Evolutionary conservation across 2,888 invertebrate genomes (phyloP).

Genomic region (Apodemia hepburni): DNA sequence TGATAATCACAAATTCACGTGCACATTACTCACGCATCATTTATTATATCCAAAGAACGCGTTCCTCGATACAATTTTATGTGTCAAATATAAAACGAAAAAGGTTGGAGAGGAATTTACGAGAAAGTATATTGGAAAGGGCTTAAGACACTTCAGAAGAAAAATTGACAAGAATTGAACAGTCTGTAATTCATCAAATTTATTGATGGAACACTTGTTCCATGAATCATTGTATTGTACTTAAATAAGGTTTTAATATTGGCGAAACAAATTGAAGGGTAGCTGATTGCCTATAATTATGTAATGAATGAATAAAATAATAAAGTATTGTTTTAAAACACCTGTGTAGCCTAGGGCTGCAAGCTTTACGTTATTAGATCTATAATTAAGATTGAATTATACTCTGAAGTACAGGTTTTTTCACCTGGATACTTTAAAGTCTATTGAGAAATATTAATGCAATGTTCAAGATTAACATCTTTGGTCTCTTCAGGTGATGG

Average conservation of each 20-base stretch:
- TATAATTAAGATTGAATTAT: too few relatives aligned
- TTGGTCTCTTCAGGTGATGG: too few relatives aligned
- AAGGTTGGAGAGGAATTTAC: slow-evolving; percentile 35
- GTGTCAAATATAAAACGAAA: slow-evolving; percentile 18
- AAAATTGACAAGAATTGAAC: slow-evolving; percentile 15
- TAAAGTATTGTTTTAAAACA: background rate
- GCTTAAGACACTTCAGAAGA: slow-evolving; percentile 30
- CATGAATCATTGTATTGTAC: background rate
- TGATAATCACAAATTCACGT: too few relatives aligned
- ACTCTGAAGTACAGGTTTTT: too few relatives aligned
- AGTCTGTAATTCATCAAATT: slow-evolving; percentile 14
- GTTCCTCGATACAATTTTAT: background rate
- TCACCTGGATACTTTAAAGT: too few relatives aligned
- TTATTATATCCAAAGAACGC: background rate
- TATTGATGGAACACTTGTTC: background rate
- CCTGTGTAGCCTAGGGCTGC: background rate
- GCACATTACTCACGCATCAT: too few relatives aligned
- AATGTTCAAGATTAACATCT: too few relatives aligned
- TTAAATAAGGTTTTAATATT: background rate
- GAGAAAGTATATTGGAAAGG: slow-evolving; percentile 35
- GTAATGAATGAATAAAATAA: background rate
- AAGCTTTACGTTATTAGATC: background rate
- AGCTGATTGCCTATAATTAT: slow-evolving; percentile 5
- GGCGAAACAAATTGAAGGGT: background rate
- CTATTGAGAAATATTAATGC: too few relatives aligned